Conservation (phyloP, 2,888 invertebrate species). For the Drosophila glabriapex region DNA sequence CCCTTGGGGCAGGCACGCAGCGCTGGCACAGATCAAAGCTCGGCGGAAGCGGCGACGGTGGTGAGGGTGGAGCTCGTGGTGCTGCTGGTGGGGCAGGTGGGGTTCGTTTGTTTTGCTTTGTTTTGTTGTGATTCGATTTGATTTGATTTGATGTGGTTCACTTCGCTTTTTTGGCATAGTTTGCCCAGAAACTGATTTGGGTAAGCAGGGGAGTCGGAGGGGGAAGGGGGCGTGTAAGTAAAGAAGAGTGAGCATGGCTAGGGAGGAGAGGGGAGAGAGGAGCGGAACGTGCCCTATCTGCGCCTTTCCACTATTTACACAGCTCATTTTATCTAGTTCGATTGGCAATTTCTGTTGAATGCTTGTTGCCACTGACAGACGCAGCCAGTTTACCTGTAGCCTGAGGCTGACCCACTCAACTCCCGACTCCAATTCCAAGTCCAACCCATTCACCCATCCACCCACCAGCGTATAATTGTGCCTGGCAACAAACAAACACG, state of each 20-base stretch:
- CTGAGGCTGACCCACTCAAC: conserved; percentile 3
- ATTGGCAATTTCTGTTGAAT: conserved; percentile 78
- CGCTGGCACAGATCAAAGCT: conserved; percentile 61
- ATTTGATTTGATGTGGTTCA: conserved; percentile 49
- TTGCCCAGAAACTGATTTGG: background rate
- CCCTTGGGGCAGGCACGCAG: conserved; percentile 59
- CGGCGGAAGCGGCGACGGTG: background rate
- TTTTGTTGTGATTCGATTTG: conserved; percentile 38
- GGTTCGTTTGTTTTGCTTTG: conserved; percentile 19
- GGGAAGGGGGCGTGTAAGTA: no score
- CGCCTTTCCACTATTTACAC: conserved; percentile 76
- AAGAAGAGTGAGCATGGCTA: no score
- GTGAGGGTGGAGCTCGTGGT: background rate
- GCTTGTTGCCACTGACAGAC: conserved; percentile 38
- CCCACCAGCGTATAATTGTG: conserved; percentile 63
- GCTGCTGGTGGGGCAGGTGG: conserved; percentile 8
- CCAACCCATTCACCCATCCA: background rate
- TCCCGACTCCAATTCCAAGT: background rate
- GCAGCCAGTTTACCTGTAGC: conserved; percentile 29
- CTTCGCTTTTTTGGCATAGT: conserved; percentile 32
- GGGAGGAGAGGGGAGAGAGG: background rate
- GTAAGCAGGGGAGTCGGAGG: background rate
- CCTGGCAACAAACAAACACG: conserved; percentile 45
- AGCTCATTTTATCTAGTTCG: conserved; percentile 79
- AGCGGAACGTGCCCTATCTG: conserved; percentile 62